Percentiles rank a stretch among this genome's conserved stretches.
Conservation (phyloP, 2,113 vertebrate genomes). For the Sciurus niger region DNA sequence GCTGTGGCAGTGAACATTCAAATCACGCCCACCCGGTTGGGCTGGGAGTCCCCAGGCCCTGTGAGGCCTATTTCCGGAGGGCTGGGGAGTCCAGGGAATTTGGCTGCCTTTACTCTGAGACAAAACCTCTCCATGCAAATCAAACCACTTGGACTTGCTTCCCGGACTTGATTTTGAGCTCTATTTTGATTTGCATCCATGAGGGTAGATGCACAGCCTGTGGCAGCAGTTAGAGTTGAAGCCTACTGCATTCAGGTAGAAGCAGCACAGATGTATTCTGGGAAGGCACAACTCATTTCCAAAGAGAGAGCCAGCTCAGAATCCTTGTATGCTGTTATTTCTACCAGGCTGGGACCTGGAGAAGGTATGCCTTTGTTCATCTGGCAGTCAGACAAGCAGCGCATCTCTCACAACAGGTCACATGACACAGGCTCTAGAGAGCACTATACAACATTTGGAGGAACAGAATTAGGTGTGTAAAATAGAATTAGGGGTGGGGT, state of each 20-base stretch:
- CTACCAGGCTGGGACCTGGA: background rate
- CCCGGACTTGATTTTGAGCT: conserved; percentile 17
- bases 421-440: background rate
- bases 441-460: background rate
- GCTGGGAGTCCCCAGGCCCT: conserved; percentile 8
- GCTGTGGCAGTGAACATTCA: conserved; percentile 73
- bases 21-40: conserved; percentile 28
- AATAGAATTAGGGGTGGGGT: background rate
- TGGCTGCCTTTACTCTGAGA: conserved; percentile 71
- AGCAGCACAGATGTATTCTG: background rate
- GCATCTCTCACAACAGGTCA: background rate
- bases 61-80: conserved; percentile 76
- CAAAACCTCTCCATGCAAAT: conserved; percentile 79
- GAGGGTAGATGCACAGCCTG: background rate
- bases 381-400: background rate
- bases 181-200: conserved; percentile 71
- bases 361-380: background rate
- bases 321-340: background rate
- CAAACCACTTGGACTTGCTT: conserved; percentile 57
- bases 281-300: background rate
- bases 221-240: background rate
- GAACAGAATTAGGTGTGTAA: background rate
- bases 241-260: background rate
- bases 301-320: background rate
- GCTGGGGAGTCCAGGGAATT: conserved; percentile 68